Percentiles rank a stretch among this genome's conserved stretches.
Evolutionary conservation across 2,797 vertebrate species (phyloP).

Genomic region (Cyclopterus lumpus): DNA sequence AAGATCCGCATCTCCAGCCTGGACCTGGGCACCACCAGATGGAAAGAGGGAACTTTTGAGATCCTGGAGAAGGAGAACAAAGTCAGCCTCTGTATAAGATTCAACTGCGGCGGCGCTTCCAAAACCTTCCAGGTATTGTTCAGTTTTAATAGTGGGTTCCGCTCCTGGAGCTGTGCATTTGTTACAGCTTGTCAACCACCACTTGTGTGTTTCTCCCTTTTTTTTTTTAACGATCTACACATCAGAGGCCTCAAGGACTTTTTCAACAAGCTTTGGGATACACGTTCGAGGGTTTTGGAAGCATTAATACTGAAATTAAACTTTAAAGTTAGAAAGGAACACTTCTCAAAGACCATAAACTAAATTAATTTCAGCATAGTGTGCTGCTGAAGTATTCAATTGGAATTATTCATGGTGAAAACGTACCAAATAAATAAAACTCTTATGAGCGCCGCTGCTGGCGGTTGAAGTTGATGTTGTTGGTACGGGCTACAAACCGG

Average conservation of each 20-base stretch:
- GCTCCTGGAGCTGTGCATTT: not conserved
- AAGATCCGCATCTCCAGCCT: slow-evolving; percentile 89
- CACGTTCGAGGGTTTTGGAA: not conserved
- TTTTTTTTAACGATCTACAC: not conserved
- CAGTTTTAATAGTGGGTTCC: not conserved
- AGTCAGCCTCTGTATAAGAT: slow-evolving; percentile 90
- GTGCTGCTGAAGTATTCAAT: not conserved
- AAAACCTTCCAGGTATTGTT: slow-evolving; percentile 91
- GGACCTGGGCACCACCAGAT: slow-evolving; percentile 92
- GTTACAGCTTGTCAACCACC: not conserved
- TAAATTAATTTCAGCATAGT: not conserved
- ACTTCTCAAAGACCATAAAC: not conserved
- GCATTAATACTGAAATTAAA: not conserved
- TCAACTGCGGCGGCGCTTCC: slow-evolving; percentile 89
- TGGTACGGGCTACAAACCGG: too few relatives aligned
- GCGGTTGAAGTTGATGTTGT: not conserved
- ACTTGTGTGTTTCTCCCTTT: not conserved
- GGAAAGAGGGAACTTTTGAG: slow-evolving; percentile 97
- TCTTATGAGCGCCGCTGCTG: not conserved
- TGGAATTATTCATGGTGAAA: not conserved
- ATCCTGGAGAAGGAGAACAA: slow-evolving; percentile 97
- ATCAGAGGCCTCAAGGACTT: not conserved
- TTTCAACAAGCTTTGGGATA: too few relatives aligned
- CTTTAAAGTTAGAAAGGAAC: not conserved
- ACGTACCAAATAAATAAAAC: not conserved